Percentiles rank a stretch among this genome's conserved stretches.
These are phyloP conservation scores for Lacerta bilineata DNA, from an alignment of 2,797 vertebrate genomes.

Conservation along the genomic window DNA sequence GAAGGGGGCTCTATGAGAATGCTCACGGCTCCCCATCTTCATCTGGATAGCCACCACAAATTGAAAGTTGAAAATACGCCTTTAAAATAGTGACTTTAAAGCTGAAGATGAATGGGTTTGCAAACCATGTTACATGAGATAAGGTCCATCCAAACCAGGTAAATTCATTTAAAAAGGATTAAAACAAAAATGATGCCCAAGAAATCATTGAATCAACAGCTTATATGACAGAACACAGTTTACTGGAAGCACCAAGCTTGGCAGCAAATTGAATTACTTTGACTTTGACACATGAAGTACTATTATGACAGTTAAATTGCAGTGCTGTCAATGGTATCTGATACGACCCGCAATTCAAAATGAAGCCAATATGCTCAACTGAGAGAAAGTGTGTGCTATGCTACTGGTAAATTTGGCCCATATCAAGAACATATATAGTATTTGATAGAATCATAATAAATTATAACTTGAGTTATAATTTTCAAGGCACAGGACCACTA, in stretches of 20 bases:
- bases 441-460: neutral
- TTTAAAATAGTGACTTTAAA: conserved; percentile 4
- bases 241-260: neutral
- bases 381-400: neutral
- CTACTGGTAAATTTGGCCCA: neutral
- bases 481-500: neutral
- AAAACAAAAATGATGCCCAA: conserved; percentile 4
- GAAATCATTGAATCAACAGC: conserved; percentile 3
- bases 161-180: neutral
- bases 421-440: neutral
- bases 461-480: neutral
- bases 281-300: conserved; percentile 5
- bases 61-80: neutral
- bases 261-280: conserved; percentile 29
- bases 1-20: no score
- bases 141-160: neutral
- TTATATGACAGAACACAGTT: neutral
- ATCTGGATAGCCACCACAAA: neutral
- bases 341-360: conserved; percentile 17
- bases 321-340: conserved; percentile 7
- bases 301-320: conserved; percentile 41
- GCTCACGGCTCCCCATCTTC: neutral
- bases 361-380: conserved; percentile 16
- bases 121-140: neutral
- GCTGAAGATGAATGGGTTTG: neutral